These are phyloP conservation scores for Scaptomyza cyrtandrae DNA, from an alignment of 2,888 invertebrate species.

Conservation along the genomic window DNA sequence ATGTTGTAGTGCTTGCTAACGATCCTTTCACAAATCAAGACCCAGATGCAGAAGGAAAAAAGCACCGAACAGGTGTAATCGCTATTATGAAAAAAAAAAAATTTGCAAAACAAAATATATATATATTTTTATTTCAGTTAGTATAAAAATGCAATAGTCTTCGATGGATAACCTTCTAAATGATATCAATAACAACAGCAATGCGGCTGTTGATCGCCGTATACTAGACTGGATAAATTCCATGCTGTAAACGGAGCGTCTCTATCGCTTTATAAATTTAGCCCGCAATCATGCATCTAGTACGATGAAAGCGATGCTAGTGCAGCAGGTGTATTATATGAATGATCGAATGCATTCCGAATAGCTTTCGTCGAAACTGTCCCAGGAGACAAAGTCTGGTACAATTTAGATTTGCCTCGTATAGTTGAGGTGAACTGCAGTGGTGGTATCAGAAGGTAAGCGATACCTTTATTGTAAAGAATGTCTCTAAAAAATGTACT, in stretches of 20 bases:
- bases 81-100: too few relatives aligned
- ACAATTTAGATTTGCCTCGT: slow-evolving; percentile 31
- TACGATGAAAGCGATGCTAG: background rate
- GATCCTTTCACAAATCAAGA: slow-evolving; percentile 45
- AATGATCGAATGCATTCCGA: slow-evolving; percentile 18
- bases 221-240: background rate
- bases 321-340: slow-evolving; percentile 10
- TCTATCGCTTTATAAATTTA: slow-evolving; percentile 13
- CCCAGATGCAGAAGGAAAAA: background rate
- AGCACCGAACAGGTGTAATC: slow-evolving; percentile 19
- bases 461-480: slow-evolving; percentile 3
- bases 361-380: slow-evolving; percentile 6
- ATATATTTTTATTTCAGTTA: too few relatives aligned
- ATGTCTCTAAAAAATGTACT: slow-evolving; percentile 15
- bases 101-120: too few relatives aligned
- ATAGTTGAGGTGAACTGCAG: slow-evolving; percentile 29
- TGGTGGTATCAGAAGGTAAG: slow-evolving; percentile 70
- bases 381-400: background rate
- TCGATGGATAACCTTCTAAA: background rate
- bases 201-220: background rate
- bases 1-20: slow-evolving; percentile 43
- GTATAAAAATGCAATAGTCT: too few relatives aligned
- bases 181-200: background rate
- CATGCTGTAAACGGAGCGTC: slow-evolving; percentile 38
- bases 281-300: slow-evolving; percentile 8